phyloP scores from a whole-genome alignment of 2,113 vertebrate species.

The Sakesphorus luctuosus region DNA sequence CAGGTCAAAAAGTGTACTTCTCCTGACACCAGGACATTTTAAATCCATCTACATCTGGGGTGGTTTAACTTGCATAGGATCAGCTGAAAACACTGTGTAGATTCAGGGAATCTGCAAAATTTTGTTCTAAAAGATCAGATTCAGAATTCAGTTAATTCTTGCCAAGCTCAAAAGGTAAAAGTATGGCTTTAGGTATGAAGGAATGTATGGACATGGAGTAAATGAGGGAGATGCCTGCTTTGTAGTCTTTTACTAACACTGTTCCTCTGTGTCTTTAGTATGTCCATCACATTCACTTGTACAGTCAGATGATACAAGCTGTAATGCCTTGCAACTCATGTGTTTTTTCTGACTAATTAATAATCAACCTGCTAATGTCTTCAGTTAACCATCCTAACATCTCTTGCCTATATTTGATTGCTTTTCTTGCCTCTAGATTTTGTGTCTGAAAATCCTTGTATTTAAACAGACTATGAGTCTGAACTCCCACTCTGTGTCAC shows the following conservation, averaged over 20 bases:
- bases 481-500: neutral
- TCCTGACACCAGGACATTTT: neutral
- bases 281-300: accelerated
- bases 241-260: neutral
- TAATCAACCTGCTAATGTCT: neutral
- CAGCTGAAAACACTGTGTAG: neutral
- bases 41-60: neutral
- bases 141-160: neutral
- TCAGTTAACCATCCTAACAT: neutral
- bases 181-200: neutral
- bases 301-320: neutral
- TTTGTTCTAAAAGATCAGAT: neutral
- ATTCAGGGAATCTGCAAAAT: neutral
- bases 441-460: neutral
- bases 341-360: neutral
- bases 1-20: neutral
- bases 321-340: neutral
- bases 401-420: neutral
- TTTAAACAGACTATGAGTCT: neutral
- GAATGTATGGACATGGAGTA: neutral
- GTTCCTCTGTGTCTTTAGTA: neutral
- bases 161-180: neutral
- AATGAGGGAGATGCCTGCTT: neutral
- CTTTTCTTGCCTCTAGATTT: neutral
- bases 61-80: neutral